A percentile compares a stretch with the other conserved stretches of the same genome.
Conservation (phyloP, 1,140 invertebrate species). For the Chelonus insularis region DNA sequence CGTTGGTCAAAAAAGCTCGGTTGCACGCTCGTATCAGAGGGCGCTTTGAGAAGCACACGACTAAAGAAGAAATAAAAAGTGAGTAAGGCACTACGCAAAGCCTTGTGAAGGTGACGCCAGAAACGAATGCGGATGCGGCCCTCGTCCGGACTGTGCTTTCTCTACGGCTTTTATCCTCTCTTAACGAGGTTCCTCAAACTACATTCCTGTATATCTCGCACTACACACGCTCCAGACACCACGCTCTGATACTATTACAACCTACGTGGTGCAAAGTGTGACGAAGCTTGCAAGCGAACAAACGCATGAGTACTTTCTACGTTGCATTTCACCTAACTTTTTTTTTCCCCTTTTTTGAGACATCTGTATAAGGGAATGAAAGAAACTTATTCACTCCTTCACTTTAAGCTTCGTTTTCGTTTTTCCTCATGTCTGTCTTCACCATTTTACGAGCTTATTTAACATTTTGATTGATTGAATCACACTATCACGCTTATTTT, state of each 20-base stretch:
- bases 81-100: background rate
- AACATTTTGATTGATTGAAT: too few relatives aligned
- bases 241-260: background rate
- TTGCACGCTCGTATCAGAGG: conserved; percentile 7
- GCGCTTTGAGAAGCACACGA: conserved; percentile 15
- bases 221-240: background rate
- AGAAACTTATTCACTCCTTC: conserved; percentile 7
- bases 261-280: conserved; percentile 21
- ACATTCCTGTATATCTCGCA: background rate
- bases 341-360: conserved; percentile 2
- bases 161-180: conserved; percentile 32
- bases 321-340: background rate
- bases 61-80: background rate
- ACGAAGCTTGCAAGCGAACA: conserved; percentile 16
- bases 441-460: too few relatives aligned
- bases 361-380: conserved; percentile 11
- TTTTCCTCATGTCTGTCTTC: too few relatives aligned
- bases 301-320: conserved; percentile 17
- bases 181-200: conserved; percentile 38
- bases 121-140: conserved; percentile 29
- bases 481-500: too few relatives aligned
- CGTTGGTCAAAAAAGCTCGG: conserved; percentile 32
- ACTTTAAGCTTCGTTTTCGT: background rate
- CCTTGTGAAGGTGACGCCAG: conserved; percentile 5
- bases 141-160: conserved; percentile 28